Conservation (phyloP, 2,888 invertebrate species). For the Ichneumon xanthorius region DNA sequence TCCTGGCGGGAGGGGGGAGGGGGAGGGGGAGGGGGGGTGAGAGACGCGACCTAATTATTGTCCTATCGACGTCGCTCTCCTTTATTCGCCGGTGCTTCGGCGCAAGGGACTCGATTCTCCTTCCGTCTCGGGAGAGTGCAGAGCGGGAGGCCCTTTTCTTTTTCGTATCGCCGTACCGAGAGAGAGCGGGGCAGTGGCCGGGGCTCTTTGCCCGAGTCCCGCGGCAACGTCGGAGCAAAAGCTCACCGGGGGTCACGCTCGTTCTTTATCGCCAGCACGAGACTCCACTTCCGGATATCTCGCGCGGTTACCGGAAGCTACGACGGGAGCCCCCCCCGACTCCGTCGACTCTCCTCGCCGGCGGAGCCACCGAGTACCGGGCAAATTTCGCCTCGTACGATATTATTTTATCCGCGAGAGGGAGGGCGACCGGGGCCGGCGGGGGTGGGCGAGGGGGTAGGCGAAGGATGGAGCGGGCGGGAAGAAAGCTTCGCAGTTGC, state of each 20-base stretch:
- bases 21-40: too few species aligned
- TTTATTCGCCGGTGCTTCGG: slow-evolving; percentile 9
- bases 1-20: not conserved
- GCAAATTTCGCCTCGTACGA: slow-evolving; percentile 53
- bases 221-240: slow-evolving; percentile 19
- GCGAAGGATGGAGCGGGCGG: slow-evolving; percentile 29
- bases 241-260: slow-evolving; percentile 56
- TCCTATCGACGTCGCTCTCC: slow-evolving; percentile 41
- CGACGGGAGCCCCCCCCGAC: slow-evolving; percentile 13
- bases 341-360: slow-evolving; percentile 17
- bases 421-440: slow-evolving; percentile 19
- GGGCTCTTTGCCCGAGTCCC: slow-evolving; percentile 23
- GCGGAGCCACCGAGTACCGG: slow-evolving; percentile 28
- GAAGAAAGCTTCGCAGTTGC: slow-evolving; percentile 58
- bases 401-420: slow-evolving; percentile 64
- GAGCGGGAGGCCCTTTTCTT: slow-evolving; percentile 19
- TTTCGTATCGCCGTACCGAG: not conserved
- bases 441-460: slow-evolving; percentile 19
- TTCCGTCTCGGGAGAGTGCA: slow-evolving; percentile 1
- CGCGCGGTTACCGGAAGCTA: slow-evolving; percentile 64
- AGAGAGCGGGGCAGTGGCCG: not conserved
- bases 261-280: slow-evolving; percentile 65
- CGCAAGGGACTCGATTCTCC: not conserved
- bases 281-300: slow-evolving; percentile 67
- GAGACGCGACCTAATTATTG: slow-evolving; percentile 60